Base-by-base conservation (phyloP, 2,113 vertebrate genomes). In the Zosterops borbonicus region DNA sequence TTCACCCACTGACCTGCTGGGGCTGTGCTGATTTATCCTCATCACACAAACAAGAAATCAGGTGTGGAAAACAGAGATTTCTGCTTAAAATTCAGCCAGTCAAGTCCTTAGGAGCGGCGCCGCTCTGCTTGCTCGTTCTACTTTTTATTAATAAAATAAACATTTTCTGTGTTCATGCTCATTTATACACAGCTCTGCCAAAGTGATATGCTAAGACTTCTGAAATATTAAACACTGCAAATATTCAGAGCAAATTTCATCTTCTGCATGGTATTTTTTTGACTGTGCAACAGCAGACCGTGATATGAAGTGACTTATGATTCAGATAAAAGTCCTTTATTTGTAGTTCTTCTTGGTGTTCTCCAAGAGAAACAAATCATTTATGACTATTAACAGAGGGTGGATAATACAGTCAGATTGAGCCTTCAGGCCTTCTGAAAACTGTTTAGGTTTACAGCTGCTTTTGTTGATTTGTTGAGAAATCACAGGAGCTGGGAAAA, bases 361-460 rank as follows among this genome's bases (percentile, higher is more conserved):
- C 65, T 84, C 49, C 65, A 49, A 52, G 62, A 93, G 82, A 83
- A 96, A 86, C 76, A 92, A 90, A 92, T 87, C 14, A 20, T 78
- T 96, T 93, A 35, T 71, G 79, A 88, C 44, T 86, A 86, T 95
- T 95, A 93, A 92, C 63, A 83, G 93, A 88, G 69, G 71, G 28
- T 52, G 60, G 75, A 60, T 92, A 86, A 92, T 44, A 50, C 31
- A 90, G 71, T 77, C 70, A 90, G 82, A 91, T 1, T 71, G 62
- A 93, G 79, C 83, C 92, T 87, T 75, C 69, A 75, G 92, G 92
- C 89, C 89, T 78, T 44, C 86, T 67, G 59, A 73, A 90, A 86
- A 93, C 35, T 75, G n/a, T 83, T 93, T 64, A 52, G 44, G 74
- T 91, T 89, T 83, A 65, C 59, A 80, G 67, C 75, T 92, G 70